A percentile compares a stretch with the other conserved stretches of the same genome.
These are phyloP conservation scores for Schizopygopsis malacanthus DNA, from an alignment of 2,797 vertebrate genomes.

Conservation along the genomic window DNA sequence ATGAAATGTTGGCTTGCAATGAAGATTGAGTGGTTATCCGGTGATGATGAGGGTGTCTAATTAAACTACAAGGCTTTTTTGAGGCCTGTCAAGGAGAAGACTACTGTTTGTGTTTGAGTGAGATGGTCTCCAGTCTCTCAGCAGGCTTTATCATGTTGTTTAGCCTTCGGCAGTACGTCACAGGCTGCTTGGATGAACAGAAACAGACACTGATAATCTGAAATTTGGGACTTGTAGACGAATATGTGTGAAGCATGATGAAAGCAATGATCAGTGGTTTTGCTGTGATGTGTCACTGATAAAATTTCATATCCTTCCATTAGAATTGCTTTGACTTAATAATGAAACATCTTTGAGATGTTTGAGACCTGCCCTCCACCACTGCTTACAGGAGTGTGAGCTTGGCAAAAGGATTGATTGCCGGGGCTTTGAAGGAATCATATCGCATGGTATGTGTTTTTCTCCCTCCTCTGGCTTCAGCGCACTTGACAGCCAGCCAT, in stretches of 20 bases:
- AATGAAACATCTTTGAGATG: slow-evolving; percentile 32
- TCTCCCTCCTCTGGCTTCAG: slow-evolving; percentile 64
- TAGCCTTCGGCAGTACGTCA: slow-evolving; percentile 69
- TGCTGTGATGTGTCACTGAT: slow-evolving; percentile 37
- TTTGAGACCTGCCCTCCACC: not conserved
- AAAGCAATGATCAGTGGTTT: slow-evolving; percentile 26
- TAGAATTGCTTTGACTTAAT: slow-evolving; percentile 37
- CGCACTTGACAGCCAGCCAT: slow-evolving; percentile 71
- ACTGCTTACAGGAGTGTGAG: slow-evolving; percentile 18
- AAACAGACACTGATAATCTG: slow-evolving; percentile 72
- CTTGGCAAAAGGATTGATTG: slow-evolving; percentile 58
- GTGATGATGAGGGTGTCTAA: slow-evolving; percentile 66
- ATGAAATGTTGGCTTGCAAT: slow-evolving; percentile 63
- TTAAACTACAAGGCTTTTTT: slow-evolving; percentile 64
- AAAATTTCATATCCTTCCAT: slow-evolving; percentile 13
- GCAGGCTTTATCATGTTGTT: slow-evolving; percentile 67
- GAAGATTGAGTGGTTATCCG: slow-evolving; percentile 68
- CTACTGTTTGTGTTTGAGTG: slow-evolving; percentile 43
- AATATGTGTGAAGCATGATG: slow-evolving; percentile 25
- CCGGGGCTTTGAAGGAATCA: slow-evolving; percentile 59
- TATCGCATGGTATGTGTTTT: slow-evolving; percentile 57
- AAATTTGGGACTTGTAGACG: slow-evolving; percentile 43
- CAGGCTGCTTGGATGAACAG: slow-evolving; percentile 68
- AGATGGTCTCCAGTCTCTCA: slow-evolving; percentile 31
- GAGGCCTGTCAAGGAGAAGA: slow-evolving; percentile 39